Evolutionary conservation across 2,888 invertebrate species (phyloP).

Genomic region (Branchinecta sandiegonensis): DNA sequence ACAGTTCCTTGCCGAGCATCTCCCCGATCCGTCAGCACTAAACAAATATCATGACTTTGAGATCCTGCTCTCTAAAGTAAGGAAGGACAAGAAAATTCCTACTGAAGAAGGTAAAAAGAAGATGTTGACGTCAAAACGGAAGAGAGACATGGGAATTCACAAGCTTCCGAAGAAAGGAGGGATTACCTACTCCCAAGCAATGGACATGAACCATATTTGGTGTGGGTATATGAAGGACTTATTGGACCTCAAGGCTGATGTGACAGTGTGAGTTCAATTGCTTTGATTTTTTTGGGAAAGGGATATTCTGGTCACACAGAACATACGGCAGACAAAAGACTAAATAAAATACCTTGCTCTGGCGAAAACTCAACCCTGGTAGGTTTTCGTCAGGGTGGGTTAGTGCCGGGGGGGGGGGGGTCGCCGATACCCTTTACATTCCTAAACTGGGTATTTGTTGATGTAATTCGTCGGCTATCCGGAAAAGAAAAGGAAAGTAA

Average conservation of each 20-base stretch:
- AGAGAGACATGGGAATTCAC: neutral
- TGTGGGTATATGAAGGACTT: neutral
- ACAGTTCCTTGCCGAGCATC: neutral
- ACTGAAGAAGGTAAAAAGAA: neutral
- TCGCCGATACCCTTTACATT: too few species aligned
- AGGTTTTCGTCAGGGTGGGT: too few species aligned
- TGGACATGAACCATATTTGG: conserved; percentile 13
- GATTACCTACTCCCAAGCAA: conserved; percentile 1
- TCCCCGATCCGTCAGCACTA: neutral
- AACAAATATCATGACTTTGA: conserved; percentile 9
- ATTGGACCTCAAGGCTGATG: neutral
- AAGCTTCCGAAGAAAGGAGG: conserved; percentile 5
- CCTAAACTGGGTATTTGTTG: too few species aligned
- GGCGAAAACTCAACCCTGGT: too few species aligned
- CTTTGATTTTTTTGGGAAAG: too few species aligned
- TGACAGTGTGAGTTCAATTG: neutral
- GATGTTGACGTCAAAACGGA: neutral
- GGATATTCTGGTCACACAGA: too few species aligned
- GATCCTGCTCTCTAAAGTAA: neutral
- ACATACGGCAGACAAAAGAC: too few species aligned
- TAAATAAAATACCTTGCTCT: too few species aligned
- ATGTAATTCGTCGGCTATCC: too few species aligned
- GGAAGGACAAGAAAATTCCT: neutral
- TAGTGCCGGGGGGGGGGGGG: too few species aligned
- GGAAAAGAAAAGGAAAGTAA: too few species aligned